Percentiles rank a stretch among this genome's conserved stretches.
Evolutionary conservation across 2,888 invertebrate genomes (phyloP).

Genomic region (Leptodirus hochenwartii): DNA sequence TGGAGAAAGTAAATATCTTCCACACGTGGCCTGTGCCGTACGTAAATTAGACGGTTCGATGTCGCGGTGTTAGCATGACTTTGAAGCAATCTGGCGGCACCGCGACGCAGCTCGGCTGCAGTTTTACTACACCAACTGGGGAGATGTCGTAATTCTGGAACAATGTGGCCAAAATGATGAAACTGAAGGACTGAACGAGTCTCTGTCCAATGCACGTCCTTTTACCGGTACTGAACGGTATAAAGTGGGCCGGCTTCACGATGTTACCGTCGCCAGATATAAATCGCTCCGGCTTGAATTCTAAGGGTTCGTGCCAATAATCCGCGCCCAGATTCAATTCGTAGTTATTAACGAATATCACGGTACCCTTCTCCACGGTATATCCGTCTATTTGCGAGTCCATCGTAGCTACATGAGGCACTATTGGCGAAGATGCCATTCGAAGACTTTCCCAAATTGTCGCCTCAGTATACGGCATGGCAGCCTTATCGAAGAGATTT

Average conservation of each 20-base stretch:
- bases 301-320: conserved; percentile 54
- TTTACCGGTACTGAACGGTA: conserved; percentile 74
- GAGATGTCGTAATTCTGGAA: conserved; percentile 51
- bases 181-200: conserved; percentile 57
- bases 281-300: conserved; percentile 62
- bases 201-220: conserved; percentile 75
- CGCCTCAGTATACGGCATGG: conserved; percentile 65
- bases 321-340: conserved; percentile 53
- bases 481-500: conserved; percentile 42
- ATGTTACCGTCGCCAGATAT: conserved; percentile 29
- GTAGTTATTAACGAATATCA: conserved; percentile 72
- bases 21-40: too few relatives aligned
- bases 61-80: conserved; percentile 36
- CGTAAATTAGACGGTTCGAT: too few relatives aligned
- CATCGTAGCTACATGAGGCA: conserved; percentile 72
- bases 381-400: conserved; percentile 55
- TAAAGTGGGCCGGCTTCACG: conserved; percentile 47
- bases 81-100: conserved; percentile 54
- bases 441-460: conserved; percentile 64
- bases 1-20: too few relatives aligned
- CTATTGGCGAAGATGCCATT: conserved; percentile 71
- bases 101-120: conserved; percentile 52
- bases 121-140: conserved; percentile 35
- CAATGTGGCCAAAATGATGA: conserved; percentile 52
- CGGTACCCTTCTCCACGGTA: conserved; percentile 54